Evolutionary conservation across 2,113 vertebrate species (phyloP), one percentile per base, ranked within the genome.

Genomic region (Ciconia stormi): DNA sequence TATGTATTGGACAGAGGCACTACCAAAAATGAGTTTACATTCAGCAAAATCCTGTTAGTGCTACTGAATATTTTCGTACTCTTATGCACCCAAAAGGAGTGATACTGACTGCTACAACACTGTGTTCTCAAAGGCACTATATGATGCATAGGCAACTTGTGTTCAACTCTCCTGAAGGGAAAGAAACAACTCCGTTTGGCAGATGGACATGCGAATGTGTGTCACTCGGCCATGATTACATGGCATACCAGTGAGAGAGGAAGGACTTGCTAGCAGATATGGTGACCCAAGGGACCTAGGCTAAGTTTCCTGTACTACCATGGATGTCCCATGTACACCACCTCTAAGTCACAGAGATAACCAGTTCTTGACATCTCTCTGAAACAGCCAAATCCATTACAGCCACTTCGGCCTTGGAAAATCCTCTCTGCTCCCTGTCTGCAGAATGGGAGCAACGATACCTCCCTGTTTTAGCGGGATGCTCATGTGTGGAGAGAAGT

Each of bases 301-400:
- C 27, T 32, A 72, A 70, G 30, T 73, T 8, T 53, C 80, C 34
- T 11, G 7, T 25, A 63, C 13, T 46, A 29, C 19, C 21, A 84
- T 2, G 0, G 0, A 38, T 6, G 19, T 46, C 40, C 42, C 62
- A 49, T 1, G 3, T 32, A 36, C 2, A 4, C 9, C 38, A 55
- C 34, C 36, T 5, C 18, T 4, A 55, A 89, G 17, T n/a, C 1
- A 1, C 67, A 74, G 20, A 91, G 14, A 38, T 5, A 47, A 69
- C 40, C 18, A 49, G 18, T 55, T 77, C 40, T 47, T n/a, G 34
- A 46, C 29, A 46, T 62, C 7, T 29, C 10, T 66, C 85, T 46
- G n/a, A 67, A 91, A 63, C 15, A 66, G 16, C 25, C 67, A 53
- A 83, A 66, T 3, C 13, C 13, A 13, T 61, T 61, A 78, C 46